phyloP scores from a whole-genome alignment of 2,888 invertebrate genomes.

The Torymus texanus region DNA sequence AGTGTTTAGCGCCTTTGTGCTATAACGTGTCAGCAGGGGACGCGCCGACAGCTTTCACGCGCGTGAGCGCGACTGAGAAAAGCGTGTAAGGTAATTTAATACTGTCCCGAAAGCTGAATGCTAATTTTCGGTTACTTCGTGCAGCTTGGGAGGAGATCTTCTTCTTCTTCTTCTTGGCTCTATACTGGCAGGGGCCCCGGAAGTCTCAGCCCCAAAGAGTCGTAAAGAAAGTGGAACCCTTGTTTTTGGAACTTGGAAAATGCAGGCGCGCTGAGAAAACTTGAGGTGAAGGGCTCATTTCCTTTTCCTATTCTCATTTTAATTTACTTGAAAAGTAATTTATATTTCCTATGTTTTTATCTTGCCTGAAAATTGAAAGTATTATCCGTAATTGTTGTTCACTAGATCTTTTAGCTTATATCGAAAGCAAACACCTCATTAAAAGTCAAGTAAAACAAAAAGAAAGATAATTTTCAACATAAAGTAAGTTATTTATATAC shows the following conservation, averaged over 20 bases:
- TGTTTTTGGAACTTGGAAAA: constrained; percentile 36
- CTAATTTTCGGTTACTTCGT: background rate
- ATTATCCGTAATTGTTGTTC: no score
- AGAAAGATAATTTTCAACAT: no score
- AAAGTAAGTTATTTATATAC: no score
- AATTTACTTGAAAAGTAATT: constrained; percentile 1
- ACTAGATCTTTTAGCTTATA: no score
- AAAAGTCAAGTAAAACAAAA: no score
- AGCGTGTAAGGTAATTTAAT: background rate
- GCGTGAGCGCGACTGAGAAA: background rate
- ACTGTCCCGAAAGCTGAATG: background rate
- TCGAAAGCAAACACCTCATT: no score
- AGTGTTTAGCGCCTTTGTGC: no score
- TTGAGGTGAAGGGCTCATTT: constrained; percentile 3
- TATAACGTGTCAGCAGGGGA: no score
- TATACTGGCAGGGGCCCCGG: constrained; percentile 10
- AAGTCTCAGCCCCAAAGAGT: constrained; percentile 27
- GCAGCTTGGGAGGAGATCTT: background rate
- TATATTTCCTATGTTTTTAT: background rate
- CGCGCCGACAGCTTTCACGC: no score
- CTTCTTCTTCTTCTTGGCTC: background rate
- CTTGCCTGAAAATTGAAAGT: no score
- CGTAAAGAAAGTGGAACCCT: constrained; percentile 44
- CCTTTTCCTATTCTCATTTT: constrained; percentile 16
- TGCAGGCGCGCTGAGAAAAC: background rate